phyloP scores from a whole-genome alignment of 2,113 vertebrate genomes.

The Himantopus leucocephalus region DNA sequence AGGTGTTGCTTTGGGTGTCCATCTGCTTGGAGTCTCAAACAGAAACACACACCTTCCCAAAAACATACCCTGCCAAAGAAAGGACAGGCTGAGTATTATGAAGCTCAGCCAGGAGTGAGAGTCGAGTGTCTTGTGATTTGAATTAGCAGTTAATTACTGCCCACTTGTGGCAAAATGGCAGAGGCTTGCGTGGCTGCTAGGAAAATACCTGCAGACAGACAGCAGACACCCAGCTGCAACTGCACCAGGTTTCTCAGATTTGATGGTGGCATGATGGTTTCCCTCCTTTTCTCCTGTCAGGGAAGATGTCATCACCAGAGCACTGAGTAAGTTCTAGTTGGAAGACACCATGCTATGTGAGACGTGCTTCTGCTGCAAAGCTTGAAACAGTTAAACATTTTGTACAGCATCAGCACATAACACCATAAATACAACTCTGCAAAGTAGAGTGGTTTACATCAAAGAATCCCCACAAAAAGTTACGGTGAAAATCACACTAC shows the following conservation, averaged over 20 bases:
- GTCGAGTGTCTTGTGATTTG: not conserved
- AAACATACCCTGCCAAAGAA: not conserved
- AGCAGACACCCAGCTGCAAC: not conserved
- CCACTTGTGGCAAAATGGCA: not conserved
- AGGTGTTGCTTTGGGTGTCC: not conserved
- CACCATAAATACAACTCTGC: not conserved
- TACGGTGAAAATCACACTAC: not conserved
- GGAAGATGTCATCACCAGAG: not conserved
- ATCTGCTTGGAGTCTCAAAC: not conserved
- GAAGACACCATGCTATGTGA: not conserved
- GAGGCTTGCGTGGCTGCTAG: not conserved
- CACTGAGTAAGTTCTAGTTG: not conserved
- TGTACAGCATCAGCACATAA: not conserved
- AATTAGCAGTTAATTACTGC: constrained; percentile 11
- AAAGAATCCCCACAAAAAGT: not conserved
- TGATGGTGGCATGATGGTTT: accelerated
- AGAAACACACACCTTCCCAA: not conserved
- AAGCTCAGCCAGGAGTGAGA: not conserved
- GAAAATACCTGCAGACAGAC: not conserved
- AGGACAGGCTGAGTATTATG: not conserved
- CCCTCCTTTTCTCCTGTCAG: not conserved
- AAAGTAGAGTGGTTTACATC: not conserved
- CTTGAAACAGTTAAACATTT: not conserved
- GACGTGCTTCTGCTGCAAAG: not conserved
- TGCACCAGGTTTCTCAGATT: not conserved